Evolutionary conservation across 2,797 vertebrate species (phyloP).

Genomic region (Macroramphosus scolopax): DNA sequence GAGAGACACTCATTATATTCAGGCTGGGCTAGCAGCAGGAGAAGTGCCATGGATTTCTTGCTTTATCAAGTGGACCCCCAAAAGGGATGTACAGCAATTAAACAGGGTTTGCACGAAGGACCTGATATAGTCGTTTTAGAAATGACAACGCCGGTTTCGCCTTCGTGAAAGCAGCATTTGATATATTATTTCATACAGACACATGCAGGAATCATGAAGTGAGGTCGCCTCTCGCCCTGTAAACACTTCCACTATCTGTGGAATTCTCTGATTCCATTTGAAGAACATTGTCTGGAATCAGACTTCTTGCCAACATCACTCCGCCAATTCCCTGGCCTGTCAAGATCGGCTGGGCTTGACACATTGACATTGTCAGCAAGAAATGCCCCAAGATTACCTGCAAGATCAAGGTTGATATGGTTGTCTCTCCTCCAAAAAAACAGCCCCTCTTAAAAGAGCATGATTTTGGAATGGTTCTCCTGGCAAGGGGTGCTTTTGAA

Average conservation of each 20-base stretch:
- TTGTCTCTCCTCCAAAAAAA: constrained; percentile 16
- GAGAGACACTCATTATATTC: constrained; percentile 33
- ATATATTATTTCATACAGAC: constrained; percentile 65
- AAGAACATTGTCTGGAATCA: constrained; percentile 57
- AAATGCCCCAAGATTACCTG: constrained; percentile 36
- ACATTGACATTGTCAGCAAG: constrained; percentile 46
- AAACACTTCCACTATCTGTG: constrained; percentile 59
- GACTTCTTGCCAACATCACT: constrained; percentile 41
- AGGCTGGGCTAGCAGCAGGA: constrained; percentile 25
- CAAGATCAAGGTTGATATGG: constrained; percentile 23
- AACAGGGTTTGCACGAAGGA: constrained; percentile 48
- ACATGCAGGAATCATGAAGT: constrained; percentile 54
- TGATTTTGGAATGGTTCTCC: constrained; percentile 4
- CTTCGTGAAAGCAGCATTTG: constrained; percentile 52
- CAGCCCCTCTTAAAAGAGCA: constrained; percentile 2
- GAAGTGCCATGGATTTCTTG: constrained; percentile 54
- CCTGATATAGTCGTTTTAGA: constrained; percentile 66
- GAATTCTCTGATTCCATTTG: constrained; percentile 57
- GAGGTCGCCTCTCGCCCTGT: constrained; percentile 50
- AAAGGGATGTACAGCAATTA: constrained; percentile 66
- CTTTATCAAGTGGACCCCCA: constrained; percentile 42
- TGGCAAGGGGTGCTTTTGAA: not conserved
- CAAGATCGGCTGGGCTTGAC: constrained; percentile 48
- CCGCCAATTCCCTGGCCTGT: constrained; percentile 58
- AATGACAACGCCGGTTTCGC: constrained; percentile 54